Conservation (phyloP, 2,113 vertebrate genomes). For the Dipodomys ordii region DNA sequence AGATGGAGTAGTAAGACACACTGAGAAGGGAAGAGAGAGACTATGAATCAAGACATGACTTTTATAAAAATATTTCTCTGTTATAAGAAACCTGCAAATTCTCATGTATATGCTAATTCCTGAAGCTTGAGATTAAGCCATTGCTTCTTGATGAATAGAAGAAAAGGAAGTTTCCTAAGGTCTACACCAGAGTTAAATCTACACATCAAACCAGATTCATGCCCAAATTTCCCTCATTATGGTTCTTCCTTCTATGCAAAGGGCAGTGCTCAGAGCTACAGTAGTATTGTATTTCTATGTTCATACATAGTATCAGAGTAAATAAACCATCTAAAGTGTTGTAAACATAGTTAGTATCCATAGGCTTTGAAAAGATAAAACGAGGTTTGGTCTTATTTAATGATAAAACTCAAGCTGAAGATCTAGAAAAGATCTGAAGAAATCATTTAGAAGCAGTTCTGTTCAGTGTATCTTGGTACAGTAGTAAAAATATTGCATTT, state of each 20-base stretch:
- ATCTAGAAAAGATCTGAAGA: background rate
- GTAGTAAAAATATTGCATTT: background rate
- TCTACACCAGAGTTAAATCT: background rate
- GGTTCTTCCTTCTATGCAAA: background rate
- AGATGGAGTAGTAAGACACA: background rate
- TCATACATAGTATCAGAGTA: background rate
- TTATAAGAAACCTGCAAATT: background rate
- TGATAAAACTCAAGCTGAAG: slow-evolving; percentile 33
- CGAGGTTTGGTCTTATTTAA: background rate
- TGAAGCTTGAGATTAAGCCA: background rate
- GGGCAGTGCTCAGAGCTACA: background rate
- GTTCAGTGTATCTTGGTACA: slow-evolving; percentile 8
- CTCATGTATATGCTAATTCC: background rate
- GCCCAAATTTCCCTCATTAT: background rate
- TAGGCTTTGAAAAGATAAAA: background rate
- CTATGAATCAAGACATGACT: background rate
- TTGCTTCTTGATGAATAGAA: background rate
- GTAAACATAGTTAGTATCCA: background rate
- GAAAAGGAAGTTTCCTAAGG: background rate
- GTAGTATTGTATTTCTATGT: background rate
- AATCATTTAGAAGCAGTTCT: background rate
- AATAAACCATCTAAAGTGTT: slow-evolving; percentile 17
- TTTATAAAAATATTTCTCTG: background rate
- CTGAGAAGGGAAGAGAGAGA: background rate
- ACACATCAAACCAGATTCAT: background rate